phyloP scores from a whole-genome alignment of 2,113 vertebrate genomes.

The Pithys albifrons region DNA sequence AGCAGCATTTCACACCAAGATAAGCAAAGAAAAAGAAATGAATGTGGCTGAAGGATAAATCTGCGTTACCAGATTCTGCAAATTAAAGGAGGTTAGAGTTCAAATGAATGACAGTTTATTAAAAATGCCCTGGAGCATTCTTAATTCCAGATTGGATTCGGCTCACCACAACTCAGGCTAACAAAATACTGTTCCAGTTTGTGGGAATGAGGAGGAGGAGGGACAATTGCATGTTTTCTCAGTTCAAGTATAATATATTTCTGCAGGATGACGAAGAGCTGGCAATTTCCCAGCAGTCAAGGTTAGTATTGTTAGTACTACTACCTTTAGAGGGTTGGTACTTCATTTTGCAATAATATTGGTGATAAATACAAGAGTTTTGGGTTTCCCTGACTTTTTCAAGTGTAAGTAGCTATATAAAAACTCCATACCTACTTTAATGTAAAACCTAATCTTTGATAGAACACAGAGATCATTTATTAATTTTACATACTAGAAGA shows the following conservation, averaged over 20 bases:
- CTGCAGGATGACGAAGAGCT: not conserved
- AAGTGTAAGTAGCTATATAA: not conserved
- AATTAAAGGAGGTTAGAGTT: constrained; percentile 35
- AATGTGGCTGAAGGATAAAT: not conserved
- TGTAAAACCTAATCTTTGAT: not conserved
- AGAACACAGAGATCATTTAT: not conserved
- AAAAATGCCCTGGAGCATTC: constrained; percentile 43
- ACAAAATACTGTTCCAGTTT: constrained; percentile 42
- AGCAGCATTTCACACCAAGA: constrained; percentile 7
- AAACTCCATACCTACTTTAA: not conserved
- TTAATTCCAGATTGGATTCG: constrained; percentile 36
- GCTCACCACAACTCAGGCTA: constrained; percentile 38
- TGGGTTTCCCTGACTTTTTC: not conserved
- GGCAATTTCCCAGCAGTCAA: not conserved
- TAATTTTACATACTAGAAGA: not conserved
- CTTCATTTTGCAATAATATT: not conserved
- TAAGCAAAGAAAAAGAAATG: constrained; percentile 8
- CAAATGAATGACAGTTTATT: constrained; percentile 57
- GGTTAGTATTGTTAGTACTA: not conserved
- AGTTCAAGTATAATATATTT: not conserved
- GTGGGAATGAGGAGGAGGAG: constrained; percentile 7
- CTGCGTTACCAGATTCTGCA: constrained; percentile 8
- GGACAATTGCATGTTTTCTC: not conserved
- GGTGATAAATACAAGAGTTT: not conserved
- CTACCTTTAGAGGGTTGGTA: not conserved